Evolutionary conservation across 2,797 vertebrate species (phyloP).

Genomic region (Cynodonichthys magdalenae): DNA sequence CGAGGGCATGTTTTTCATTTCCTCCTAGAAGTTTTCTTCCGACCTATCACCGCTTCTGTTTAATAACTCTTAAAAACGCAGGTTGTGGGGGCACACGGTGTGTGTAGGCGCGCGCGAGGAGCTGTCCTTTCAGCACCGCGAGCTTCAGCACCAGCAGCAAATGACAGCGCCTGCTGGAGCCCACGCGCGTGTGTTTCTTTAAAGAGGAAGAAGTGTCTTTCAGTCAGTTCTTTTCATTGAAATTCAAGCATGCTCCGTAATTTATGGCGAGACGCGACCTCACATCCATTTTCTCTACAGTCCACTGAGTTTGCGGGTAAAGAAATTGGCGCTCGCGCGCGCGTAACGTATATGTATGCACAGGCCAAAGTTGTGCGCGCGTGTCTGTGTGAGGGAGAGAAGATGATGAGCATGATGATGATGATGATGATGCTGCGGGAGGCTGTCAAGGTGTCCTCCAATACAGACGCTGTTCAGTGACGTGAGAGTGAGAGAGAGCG

Average conservation of each 20-base stretch:
- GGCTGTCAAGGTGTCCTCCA: slow-evolving; percentile 82
- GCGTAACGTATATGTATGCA: background rate
- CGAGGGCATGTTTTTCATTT: slow-evolving; percentile 25
- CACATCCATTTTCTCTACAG: slow-evolving; percentile 45
- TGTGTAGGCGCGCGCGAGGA: slow-evolving; percentile 68
- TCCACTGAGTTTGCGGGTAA: slow-evolving; percentile 38
- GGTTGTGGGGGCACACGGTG: slow-evolving; percentile 31
- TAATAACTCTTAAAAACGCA: slow-evolving; percentile 42
- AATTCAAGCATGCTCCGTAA: slow-evolving; percentile 45
- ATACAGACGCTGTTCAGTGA: slow-evolving; percentile 80
- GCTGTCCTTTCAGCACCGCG: slow-evolving; percentile 83
- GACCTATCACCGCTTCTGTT: slow-evolving; percentile 37
- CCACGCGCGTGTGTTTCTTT: slow-evolving; percentile 39
- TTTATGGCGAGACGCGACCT: slow-evolving; percentile 56
- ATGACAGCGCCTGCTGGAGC: slow-evolving; percentile 55
- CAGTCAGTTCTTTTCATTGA: slow-evolving; percentile 36
- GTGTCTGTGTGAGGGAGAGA: slow-evolving; percentile 20
- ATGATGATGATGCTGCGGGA: slow-evolving; percentile 72
- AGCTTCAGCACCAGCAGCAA: slow-evolving; percentile 74
- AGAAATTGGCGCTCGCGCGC: slow-evolving; percentile 28
- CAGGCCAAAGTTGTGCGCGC: slow-evolving; percentile 3
- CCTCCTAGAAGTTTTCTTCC: slow-evolving; percentile 37
- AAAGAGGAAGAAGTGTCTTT: slow-evolving; percentile 21
- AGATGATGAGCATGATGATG: slow-evolving; percentile 15
- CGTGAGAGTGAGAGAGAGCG: slow-evolving; percentile 53